These are phyloP conservation scores for Mormyrus hasselquistii DNA, from an alignment of 2,797 vertebrate genomes.

Conservation along the genomic window DNA sequence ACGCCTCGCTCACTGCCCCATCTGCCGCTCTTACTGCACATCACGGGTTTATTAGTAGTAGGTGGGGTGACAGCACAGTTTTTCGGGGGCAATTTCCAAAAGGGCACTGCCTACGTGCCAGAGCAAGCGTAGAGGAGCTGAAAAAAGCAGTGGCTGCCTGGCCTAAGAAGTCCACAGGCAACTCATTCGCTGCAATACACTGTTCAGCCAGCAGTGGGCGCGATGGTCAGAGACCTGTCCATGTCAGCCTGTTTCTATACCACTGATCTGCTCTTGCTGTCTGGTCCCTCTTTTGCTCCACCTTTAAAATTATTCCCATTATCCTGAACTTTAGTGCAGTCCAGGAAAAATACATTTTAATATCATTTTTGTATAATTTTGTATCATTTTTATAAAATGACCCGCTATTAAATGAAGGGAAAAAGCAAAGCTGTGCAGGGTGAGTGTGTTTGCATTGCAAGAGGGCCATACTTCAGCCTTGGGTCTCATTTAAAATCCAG, in stretches of 20 bases:
- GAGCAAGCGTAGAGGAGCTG: neutral
- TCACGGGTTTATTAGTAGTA: neutral
- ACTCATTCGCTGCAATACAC: neutral
- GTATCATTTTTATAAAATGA: conserved; percentile 10
- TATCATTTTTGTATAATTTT: neutral
- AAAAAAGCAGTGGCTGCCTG: neutral
- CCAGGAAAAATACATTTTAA: neutral
- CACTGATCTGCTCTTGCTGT: neutral
- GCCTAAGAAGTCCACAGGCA: neutral
- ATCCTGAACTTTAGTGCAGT: neutral
- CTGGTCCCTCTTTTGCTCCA: neutral
- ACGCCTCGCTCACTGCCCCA: neutral
- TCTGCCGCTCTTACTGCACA: neutral
- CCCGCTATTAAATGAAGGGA: neutral
- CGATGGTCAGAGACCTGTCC: neutral
- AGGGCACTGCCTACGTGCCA: conserved; percentile 1
- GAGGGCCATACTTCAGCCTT: neutral
- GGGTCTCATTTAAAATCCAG: neutral
- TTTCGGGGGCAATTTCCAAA: neutral
- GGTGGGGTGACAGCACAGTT: neutral
- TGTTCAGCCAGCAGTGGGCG: neutral
- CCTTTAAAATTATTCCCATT: neutral
- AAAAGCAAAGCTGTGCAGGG: neutral
- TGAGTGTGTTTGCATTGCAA: neutral
- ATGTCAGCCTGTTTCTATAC: neutral